Evolutionary conservation across 2,797 vertebrate genomes (phyloP).

Genomic region (Stomatorhinus walkeri): DNA sequence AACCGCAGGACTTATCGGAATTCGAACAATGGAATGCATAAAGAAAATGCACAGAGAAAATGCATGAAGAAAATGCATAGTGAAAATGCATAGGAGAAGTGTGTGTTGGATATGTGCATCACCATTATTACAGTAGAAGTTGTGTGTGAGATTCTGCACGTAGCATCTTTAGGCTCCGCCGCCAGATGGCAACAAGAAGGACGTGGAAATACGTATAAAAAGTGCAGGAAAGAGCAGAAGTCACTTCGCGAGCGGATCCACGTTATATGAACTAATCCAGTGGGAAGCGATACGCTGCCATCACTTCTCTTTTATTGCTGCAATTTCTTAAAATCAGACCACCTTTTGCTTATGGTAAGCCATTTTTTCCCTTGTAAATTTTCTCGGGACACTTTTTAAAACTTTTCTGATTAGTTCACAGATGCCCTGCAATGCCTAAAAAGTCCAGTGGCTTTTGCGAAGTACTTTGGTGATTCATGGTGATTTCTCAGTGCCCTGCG

Average conservation of each 20-base stretch:
- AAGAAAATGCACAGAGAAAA: not conserved
- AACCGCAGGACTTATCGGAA: not conserved
- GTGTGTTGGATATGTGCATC: conserved; percentile 26
- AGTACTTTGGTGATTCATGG: not conserved
- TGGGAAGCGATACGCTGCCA: not conserved
- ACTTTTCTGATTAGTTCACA: not conserved
- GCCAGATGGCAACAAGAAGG: conserved; percentile 41
- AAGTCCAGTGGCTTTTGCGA: not conserved
- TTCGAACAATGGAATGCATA: not conserved
- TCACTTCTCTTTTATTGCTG: not conserved
- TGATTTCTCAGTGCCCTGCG: not conserved
- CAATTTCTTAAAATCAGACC: not conserved
- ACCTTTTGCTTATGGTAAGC: not conserved
- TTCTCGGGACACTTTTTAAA: not conserved
- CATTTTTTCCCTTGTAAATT: not conserved
- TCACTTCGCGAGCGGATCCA: not conserved
- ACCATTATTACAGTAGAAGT: conserved; percentile 8
- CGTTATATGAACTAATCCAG: not conserved
- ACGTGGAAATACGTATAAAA: conserved; percentile 6
- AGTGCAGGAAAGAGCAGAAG: not conserved
- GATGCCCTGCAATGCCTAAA: not conserved
- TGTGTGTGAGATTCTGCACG: conserved; percentile 64
- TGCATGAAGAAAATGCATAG: not conserved
- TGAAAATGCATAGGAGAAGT: conserved; percentile 5
- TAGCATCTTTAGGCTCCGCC: conserved; percentile 46